phyloP scores from a whole-genome alignment of 2,797 vertebrate genomes.

The Tiaroga cobitis region DNA sequence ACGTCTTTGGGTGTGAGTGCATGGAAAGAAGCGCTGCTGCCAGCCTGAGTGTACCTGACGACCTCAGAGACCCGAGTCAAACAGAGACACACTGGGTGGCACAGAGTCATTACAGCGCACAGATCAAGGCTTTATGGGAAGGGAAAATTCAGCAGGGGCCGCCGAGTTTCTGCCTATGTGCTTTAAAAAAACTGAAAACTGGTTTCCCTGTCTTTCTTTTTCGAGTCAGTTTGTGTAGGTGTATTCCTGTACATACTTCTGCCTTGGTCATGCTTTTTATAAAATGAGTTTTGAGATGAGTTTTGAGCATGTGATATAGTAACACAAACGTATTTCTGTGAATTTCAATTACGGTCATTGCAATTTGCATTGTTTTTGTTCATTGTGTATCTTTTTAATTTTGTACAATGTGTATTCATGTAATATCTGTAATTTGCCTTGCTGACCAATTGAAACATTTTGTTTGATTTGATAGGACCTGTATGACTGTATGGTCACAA shows the following conservation, averaged over 20 bases:
- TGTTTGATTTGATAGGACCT: not conserved
- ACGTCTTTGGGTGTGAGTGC: conserved; percentile 48
- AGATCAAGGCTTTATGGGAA: conserved; percentile 61
- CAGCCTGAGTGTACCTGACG: conserved; percentile 54
- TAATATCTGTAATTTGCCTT: not conserved
- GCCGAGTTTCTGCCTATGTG: conserved; percentile 36
- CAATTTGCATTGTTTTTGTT: not conserved
- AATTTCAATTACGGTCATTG: not conserved
- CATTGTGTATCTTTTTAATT: not conserved
- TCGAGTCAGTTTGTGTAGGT: conserved; percentile 21
- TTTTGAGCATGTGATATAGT: not conserved
- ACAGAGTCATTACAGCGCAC: conserved; percentile 58
- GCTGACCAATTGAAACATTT: not conserved
- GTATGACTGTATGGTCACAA: not conserved
- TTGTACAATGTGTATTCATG: not conserved
- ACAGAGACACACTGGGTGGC: conserved; percentile 63
- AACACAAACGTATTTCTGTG: not conserved
- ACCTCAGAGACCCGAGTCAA: conserved; percentile 55
- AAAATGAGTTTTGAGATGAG: not conserved
- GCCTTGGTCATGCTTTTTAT: conserved; percentile 6
- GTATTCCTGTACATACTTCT: conserved; percentile 20
- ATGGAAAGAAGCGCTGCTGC: conserved; percentile 17
- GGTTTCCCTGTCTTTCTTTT: conserved; percentile 36
- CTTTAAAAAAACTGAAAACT: conserved; percentile 51
- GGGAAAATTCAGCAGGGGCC: conserved; percentile 49